Base-by-base conservation (phyloP, 2,888 invertebrate genomes). In the Mactromeris polynyma region DNA sequence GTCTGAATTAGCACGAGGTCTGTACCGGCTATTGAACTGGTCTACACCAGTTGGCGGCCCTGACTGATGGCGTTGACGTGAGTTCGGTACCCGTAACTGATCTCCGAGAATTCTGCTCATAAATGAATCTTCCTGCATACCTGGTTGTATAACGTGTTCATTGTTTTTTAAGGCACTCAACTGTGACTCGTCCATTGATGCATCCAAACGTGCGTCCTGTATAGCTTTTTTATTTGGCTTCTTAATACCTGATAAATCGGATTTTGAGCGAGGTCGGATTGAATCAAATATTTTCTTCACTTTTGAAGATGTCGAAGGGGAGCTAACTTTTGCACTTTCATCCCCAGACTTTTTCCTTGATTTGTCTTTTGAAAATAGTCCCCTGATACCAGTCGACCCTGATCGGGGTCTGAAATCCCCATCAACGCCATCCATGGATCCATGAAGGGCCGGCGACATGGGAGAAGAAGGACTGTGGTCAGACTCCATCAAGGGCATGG, bases 261-360 rank as follows among this genome's bases (percentile, higher is more conserved):
- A 96, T 92, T 96, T 96, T 86, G 96, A 95, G 83, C 96, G 95
- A 19, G 95, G 95, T 77, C 96, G 93, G 85, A 96, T 95, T 85
- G 93, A 90, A 86, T 95, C 96, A 89, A 96, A 95, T 89, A 96
- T 95, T 89, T 94, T 95, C 93, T 95, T 95, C 83, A 96, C 94
- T 93, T 96, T 96, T 40, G 94, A 94, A 11, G 93, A 91, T 26
- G 94, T 93, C 51, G 93, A 94, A 14, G 94, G 95, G 17, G 95
- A 95, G 82, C 85, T 93, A 14, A 89, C 93, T 58, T 93, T 93
- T 14, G 79, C 84, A 79, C 69, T 81, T 38, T 94, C 94, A 21
- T 95, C 96, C 0, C 94, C 94, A 1, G 96, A 96, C 88, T 95
- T 95, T 93, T 95, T 94, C 38, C 95, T 92, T 79, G 93, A 90